Evolutionary conservation across 2,797 vertebrate genomes (phyloP).

Genomic region (Erpetoichthys calabaricus): DNA sequence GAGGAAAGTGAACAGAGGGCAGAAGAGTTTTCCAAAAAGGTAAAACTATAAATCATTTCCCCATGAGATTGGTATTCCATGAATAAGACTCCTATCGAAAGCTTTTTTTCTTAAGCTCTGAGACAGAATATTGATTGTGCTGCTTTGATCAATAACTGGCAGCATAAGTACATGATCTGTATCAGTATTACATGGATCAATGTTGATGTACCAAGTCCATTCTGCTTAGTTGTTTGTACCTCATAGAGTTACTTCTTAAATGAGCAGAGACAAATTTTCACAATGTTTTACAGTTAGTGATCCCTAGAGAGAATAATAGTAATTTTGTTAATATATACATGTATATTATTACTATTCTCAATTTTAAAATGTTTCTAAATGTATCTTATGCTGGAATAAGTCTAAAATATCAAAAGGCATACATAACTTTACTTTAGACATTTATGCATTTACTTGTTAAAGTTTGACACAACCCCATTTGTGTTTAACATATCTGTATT

Average conservation of each 20-base stretch:
- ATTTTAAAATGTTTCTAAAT: too few relatives aligned
- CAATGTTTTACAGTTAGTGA: conserved; percentile 12
- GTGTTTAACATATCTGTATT: too few relatives aligned
- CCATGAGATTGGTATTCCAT: conserved; percentile 27
- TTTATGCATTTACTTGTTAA: too few relatives aligned
- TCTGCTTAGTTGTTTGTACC: conserved; percentile 42
- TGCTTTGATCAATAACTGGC: conserved; percentile 52
- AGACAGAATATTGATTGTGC: conserved; percentile 53
- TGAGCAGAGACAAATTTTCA: conserved; percentile 26
- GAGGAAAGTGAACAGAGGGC: conserved; percentile 92
- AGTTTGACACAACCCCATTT: too few relatives aligned
- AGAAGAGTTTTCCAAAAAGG: conserved; percentile 89
- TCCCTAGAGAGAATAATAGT: neutral
- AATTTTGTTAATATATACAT: too few relatives aligned
- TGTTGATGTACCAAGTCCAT: conserved; percentile 30
- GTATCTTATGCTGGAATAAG: too few relatives aligned
- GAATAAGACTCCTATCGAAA: conserved; percentile 26
- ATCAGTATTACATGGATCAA: conserved; percentile 52
- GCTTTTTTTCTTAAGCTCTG: conserved; percentile 34
- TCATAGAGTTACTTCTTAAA: conserved; percentile 23
- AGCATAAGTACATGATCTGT: conserved; percentile 56
- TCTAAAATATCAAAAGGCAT: too few relatives aligned
- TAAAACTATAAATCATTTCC: conserved; percentile 33
- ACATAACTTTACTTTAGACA: too few relatives aligned
- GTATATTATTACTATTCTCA: too few relatives aligned